phyloP scores from a whole-genome alignment of 2,888 invertebrate species.

The Dryocosmus kuriphilus region DNA sequence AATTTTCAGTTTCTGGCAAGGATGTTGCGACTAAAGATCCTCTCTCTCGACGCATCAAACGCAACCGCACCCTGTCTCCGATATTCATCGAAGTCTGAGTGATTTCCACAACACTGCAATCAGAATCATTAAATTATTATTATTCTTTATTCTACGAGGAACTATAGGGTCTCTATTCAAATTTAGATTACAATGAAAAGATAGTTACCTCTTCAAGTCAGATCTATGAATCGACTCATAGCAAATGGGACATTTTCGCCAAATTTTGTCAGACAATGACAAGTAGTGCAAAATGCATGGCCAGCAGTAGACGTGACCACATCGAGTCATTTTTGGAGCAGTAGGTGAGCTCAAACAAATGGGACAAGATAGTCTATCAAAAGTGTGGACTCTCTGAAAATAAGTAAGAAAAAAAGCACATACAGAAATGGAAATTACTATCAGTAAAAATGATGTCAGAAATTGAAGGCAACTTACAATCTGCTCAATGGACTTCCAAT shows the following conservation, averaged over 20 bases:
- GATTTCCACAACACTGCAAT: conserved; percentile 81
- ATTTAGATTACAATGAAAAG: conserved; percentile 5
- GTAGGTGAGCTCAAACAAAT: conserved; percentile 93
- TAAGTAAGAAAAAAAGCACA: conserved; percentile 35
- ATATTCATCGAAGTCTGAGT: conserved; percentile 79
- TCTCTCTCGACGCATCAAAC: conserved; percentile 91
- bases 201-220: conserved; percentile 88
- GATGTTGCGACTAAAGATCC: conserved; percentile 81
- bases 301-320: conserved; percentile 98
- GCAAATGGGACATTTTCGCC: conserved; percentile 95
- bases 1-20: conserved; percentile 73
- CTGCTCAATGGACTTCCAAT: conserved; percentile 96
- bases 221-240: conserved; percentile 88
- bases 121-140: conserved; percentile 13
- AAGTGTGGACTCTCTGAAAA: conserved; percentile 82
- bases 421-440: conserved; percentile 17
- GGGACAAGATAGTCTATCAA: conserved; percentile 88
- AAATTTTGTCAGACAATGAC: conserved; percentile 89
- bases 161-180: too few relatives aligned
- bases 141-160: too few relatives aligned
- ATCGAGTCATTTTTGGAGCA: conserved; percentile 94
- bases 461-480: conserved; percentile 88
- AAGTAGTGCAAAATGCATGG: conserved; percentile 95
- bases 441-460: conserved; percentile 36
- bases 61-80: conserved; percentile 87